phyloP scores from a whole-genome alignment of 2,797 vertebrate genomes.

The Pterois miles region DNA sequence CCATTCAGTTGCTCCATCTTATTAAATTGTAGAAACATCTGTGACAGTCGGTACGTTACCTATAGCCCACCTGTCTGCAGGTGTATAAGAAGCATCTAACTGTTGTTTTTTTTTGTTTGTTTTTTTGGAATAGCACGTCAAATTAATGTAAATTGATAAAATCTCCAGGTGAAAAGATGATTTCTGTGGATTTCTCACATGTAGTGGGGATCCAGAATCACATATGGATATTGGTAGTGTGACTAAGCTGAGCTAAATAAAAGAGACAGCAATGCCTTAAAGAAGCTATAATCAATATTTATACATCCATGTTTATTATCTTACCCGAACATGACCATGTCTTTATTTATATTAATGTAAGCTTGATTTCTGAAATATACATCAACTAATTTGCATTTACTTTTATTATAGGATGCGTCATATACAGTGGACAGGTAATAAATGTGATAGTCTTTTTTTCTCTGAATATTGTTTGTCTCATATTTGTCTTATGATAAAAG shows the following conservation, averaged over 20 bases:
- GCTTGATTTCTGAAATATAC: neutral
- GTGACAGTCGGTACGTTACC: accelerated
- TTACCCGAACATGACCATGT: neutral
- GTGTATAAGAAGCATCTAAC: too few species aligned
- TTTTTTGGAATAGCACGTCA: too few species aligned
- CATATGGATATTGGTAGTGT: too few species aligned
- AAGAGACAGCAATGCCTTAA: too few species aligned
- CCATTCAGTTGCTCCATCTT: too few species aligned
- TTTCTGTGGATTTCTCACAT: too few species aligned
- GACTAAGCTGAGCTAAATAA: too few species aligned
- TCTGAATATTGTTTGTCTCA: neutral
- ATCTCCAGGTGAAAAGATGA: too few species aligned
- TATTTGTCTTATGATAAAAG: neutral
- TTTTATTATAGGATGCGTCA: slow-evolving; percentile 69
- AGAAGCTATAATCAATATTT: too few species aligned
- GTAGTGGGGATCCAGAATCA: too few species aligned
- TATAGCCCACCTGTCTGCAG: neutral
- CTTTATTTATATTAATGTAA: neutral
- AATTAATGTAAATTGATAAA: too few species aligned
- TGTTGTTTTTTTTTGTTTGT: too few species aligned
- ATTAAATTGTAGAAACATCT: neutral
- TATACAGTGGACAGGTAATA: slow-evolving; percentile 72
- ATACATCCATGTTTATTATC: neutral
- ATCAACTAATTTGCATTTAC: neutral
- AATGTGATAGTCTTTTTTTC: neutral